Evolutionary conservation across 2,797 vertebrate genomes (phyloP).

Genomic region (Petrocephalus schoutedeni): DNA sequence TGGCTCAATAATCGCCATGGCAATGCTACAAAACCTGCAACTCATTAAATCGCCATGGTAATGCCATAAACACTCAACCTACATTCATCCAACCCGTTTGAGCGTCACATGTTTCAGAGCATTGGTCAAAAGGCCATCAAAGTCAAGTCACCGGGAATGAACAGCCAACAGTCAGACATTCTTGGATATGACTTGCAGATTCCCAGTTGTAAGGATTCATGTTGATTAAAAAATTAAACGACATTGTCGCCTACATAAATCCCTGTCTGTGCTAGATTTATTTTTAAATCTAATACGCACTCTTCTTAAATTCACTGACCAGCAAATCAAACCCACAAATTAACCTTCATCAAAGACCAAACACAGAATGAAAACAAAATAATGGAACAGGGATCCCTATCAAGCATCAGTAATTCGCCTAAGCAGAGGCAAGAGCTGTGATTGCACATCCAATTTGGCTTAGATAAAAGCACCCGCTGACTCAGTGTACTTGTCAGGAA

Average conservation of each 20-base stretch:
- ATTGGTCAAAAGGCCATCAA: not conserved
- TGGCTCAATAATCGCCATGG: not conserved
- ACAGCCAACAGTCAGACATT: not conserved
- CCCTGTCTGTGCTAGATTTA: not conserved
- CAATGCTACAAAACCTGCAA: not conserved
- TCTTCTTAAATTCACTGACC: not conserved
- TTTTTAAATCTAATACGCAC: not conserved
- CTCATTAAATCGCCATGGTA: conserved; percentile 6
- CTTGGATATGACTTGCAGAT: not conserved
- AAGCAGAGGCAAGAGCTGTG: not conserved
- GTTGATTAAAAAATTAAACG: not conserved
- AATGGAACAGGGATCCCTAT: not conserved
- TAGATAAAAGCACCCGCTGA: not conserved
- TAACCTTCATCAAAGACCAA: not conserved
- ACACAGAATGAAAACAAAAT: not conserved
- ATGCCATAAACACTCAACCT: not conserved
- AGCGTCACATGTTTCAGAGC: not conserved
- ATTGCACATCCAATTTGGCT: not conserved
- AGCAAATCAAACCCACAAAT: not conserved
- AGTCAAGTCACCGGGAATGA: not conserved
- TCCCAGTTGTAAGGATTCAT: not conserved
- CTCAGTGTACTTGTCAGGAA: not conserved
- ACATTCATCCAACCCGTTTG: not conserved
- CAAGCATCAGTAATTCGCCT: not conserved
- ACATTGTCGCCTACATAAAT: not conserved